phyloP scores from a whole-genome alignment of 2,797 vertebrate genomes.

The Dallia pectoralis region DNA sequence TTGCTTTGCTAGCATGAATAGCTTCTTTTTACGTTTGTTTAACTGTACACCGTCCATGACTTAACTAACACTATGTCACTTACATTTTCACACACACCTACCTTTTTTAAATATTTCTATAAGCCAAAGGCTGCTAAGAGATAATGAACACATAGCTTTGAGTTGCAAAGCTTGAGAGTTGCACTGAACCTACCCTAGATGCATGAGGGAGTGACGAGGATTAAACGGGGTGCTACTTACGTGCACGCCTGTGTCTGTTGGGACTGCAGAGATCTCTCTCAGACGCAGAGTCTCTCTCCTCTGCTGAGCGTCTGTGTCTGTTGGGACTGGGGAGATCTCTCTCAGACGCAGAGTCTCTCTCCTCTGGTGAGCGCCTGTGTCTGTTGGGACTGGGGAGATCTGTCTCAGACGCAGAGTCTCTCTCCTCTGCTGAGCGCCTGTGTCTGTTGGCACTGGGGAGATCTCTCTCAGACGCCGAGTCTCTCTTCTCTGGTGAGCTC shows the following conservation, averaged over 20 bases:
- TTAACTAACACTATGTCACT: not conserved
- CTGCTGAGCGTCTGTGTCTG: slow-evolving; percentile 86
- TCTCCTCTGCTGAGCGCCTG: slow-evolving; percentile 85
- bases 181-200: slow-evolving; percentile 21
- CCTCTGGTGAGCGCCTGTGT: slow-evolving; percentile 86
- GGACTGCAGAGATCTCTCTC: slow-evolving; percentile 85
- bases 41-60: not conserved
- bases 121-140: not conserved
- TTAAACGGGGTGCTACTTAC: slow-evolving; percentile 80
- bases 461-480: slow-evolving; percentile 78
- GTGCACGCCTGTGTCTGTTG: slow-evolving; percentile 84
- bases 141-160: not conserved
- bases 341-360: slow-evolving; percentile 78
- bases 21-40: too few species aligned
- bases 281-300: slow-evolving; percentile 78
- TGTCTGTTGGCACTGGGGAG: slow-evolving; percentile 85
- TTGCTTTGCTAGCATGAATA: not conserved
- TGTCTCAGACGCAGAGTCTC: slow-evolving; percentile 77
- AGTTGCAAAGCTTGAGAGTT: slow-evolving; percentile 18
- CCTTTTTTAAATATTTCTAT: not conserved
- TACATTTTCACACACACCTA: not conserved
- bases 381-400: slow-evolving; percentile 85
- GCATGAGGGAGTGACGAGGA: slow-evolving; percentile 19
- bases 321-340: slow-evolving; percentile 84
- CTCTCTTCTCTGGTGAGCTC: too few species aligned